Conservation (phyloP, 2,113 vertebrate genomes). For the Podarcis raffonei region DNA sequence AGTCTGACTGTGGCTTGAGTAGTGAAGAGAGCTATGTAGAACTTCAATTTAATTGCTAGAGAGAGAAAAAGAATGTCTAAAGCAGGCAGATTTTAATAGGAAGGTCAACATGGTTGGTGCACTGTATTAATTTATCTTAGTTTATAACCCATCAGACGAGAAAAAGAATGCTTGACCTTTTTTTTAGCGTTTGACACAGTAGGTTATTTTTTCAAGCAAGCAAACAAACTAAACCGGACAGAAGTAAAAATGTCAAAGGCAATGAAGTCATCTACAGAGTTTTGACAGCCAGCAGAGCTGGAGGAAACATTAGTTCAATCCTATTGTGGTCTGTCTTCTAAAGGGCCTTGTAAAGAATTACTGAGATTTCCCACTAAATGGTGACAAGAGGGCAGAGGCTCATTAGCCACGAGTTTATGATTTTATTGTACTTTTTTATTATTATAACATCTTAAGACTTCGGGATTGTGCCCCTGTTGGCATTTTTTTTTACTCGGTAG, state of each 20-base stretch:
- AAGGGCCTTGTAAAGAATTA: slow-evolving; percentile 48
- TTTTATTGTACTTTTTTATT: slow-evolving; percentile 20
- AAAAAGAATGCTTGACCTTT: slow-evolving; percentile 27
- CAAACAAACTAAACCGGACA: slow-evolving; percentile 27
- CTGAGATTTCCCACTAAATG: slow-evolving; percentile 31
- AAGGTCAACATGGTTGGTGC: slow-evolving; percentile 5
- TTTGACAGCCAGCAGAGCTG: slow-evolving; percentile 30
- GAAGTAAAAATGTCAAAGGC: slow-evolving; percentile 43
- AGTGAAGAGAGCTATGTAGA: slow-evolving; percentile 8
- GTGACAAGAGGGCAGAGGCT: slow-evolving; percentile 3
- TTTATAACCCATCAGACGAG: slow-evolving; percentile 6
- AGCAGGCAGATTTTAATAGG: background rate
- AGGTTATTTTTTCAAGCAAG: slow-evolving; percentile 17
- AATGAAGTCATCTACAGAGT: slow-evolving; percentile 32
- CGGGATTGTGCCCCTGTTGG: background rate
- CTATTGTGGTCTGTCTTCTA: slow-evolving; percentile 22
- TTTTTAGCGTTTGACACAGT: background rate
- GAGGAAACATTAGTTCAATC: background rate
- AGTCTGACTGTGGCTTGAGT: background rate
- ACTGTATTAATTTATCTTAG: slow-evolving; percentile 26
- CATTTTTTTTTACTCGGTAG: slow-evolving; percentile 6
- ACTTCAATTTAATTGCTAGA: background rate
- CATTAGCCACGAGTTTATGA: slow-evolving; percentile 27
- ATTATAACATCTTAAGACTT: background rate
- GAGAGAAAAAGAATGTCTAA: background rate